A percentile compares a stretch with the other conserved stretches of the same genome.
phyloP scores from a whole-genome alignment of 2,113 vertebrate genomes.

The Actenoides hombroni region DNA sequence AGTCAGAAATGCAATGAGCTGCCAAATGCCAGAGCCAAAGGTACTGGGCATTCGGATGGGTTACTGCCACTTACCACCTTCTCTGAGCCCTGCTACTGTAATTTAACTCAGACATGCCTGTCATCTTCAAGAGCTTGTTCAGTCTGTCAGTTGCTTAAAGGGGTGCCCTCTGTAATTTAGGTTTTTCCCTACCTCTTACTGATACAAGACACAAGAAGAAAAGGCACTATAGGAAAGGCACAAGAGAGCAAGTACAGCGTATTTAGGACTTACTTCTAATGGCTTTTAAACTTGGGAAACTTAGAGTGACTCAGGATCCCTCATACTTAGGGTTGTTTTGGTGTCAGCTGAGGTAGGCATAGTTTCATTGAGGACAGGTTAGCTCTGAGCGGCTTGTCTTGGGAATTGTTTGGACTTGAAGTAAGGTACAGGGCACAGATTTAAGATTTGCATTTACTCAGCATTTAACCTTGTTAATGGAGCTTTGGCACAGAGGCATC shows the following conservation, averaged over 20 bases:
- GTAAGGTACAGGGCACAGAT: background rate
- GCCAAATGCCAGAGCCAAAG: slow-evolving; percentile 4
- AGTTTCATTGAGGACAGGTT: background rate
- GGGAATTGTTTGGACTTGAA: background rate
- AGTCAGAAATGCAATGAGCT: background rate
- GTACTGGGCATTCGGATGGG: background rate
- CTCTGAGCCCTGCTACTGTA: background rate
- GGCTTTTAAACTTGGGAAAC: background rate
- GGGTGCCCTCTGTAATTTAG: background rate
- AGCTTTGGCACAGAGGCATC: background rate
- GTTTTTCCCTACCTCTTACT: background rate
- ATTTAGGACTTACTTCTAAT: background rate
- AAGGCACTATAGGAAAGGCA: background rate
- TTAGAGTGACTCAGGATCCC: background rate
- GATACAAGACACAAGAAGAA: background rate
- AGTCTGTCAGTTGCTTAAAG: background rate
- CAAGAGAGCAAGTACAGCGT: background rate
- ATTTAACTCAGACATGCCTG: background rate
- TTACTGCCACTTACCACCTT: background rate
- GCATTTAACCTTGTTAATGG: background rate
- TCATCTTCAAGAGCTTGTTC: background rate
- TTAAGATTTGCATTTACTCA: background rate
- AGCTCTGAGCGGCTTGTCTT: background rate
- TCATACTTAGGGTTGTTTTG: background rate
- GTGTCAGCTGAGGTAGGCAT: background rate